Percentiles rank a stretch among this genome's conserved stretches.
Evolutionary conservation across 2,113 vertebrate genomes (phyloP).

Genomic region (Plecotus auritus): DNA sequence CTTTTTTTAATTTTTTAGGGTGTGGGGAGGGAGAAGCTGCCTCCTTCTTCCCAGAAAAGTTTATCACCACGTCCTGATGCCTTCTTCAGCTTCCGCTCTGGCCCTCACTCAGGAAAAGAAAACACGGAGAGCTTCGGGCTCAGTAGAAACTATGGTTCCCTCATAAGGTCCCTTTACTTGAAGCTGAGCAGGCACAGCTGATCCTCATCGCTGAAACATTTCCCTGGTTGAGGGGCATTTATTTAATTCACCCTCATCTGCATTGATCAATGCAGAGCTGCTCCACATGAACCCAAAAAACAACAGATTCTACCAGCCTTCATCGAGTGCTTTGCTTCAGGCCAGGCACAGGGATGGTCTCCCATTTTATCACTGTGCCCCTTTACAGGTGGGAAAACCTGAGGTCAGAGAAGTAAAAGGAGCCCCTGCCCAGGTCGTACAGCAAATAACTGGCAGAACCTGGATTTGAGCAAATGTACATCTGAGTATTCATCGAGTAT

Average conservation of each 20-base stretch:
- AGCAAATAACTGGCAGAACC: neutral
- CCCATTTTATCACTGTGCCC: neutral
- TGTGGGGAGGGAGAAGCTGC: neutral
- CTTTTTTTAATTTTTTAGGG: neutral
- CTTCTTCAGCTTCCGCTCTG: neutral
- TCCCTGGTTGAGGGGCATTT: neutral
- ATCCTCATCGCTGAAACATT: neutral
- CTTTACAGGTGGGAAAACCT: neutral
- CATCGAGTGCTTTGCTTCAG: neutral
- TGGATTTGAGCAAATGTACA: neutral
- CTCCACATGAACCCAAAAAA: neutral
- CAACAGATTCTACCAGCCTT: neutral
- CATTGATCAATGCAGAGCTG: neutral
- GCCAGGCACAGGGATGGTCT: neutral
- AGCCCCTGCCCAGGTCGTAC: neutral
- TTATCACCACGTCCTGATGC: neutral
- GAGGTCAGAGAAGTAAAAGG: neutral
- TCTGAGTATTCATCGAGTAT: neutral
- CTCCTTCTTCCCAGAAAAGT: neutral
- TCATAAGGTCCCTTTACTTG: neutral
- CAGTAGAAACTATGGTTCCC: neutral
- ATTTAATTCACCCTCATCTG: neutral
- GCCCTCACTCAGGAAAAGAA: neutral
- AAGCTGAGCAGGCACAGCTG: neutral
- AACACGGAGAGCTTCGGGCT: neutral